These are phyloP conservation scores for Scopus umbretta DNA, from an alignment of 2,113 vertebrate species.

Conservation along the genomic window DNA sequence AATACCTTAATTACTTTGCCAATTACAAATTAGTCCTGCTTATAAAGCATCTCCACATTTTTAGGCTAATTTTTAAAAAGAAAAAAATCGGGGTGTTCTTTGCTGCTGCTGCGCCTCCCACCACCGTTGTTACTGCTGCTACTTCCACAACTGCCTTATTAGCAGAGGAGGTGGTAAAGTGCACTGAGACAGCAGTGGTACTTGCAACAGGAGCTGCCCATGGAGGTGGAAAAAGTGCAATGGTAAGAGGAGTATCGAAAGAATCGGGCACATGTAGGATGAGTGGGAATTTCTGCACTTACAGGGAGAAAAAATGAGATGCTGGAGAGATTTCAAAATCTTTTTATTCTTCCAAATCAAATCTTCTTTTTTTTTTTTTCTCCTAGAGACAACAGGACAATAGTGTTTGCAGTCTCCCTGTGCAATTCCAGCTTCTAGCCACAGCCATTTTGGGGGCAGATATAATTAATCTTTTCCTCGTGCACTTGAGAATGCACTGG, in stretches of 20 bases:
- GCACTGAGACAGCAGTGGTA: neutral
- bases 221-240: neutral
- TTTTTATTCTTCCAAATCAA: neutral
- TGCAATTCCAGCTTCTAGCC: neutral
- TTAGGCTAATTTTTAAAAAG: neutral
- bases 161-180: neutral
- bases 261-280: neutral
- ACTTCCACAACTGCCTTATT: neutral
- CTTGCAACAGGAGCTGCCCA: neutral
- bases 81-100: neutral
- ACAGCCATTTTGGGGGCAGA: neutral
- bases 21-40: neutral
- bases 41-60: neutral
- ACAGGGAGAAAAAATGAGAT: neutral
- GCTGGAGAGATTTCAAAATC: neutral
- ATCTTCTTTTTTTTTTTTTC: neutral
- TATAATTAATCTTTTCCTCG: conserved; percentile 1
- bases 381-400: neutral
- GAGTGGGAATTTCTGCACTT: neutral
- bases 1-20: neutral
- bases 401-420: neutral
- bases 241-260: neutral
- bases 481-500: neutral
- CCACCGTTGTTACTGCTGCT: neutral
- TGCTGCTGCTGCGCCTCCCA: neutral